Conservation (phyloP, 2,888 invertebrate genomes). For the Germaria angustata region DNA sequence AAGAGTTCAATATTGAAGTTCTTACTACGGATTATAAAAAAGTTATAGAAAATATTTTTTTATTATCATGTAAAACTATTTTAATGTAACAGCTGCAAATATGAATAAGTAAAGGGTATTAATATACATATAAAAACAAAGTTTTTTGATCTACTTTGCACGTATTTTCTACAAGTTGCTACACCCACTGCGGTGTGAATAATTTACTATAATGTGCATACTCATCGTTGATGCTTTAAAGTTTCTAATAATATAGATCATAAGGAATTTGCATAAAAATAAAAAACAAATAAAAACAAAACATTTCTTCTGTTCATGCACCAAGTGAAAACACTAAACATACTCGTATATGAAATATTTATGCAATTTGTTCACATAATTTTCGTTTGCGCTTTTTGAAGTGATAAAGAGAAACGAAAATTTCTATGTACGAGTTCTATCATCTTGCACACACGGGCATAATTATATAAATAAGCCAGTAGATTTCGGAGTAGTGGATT, state of each 20-base stretch:
- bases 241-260: not conserved
- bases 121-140: slow-evolving; percentile 27
- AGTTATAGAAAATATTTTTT: not conserved
- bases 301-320: not conserved
- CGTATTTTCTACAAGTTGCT: not conserved
- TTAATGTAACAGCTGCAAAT: slow-evolving; percentile 50
- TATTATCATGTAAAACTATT: slow-evolving; percentile 19
- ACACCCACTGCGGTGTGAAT: not conserved
- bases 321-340: not conserved
- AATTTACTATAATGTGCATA: slow-evolving; percentile 20
- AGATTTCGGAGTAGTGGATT: too few relatives aligned
- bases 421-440: not conserved
- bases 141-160: not conserved
- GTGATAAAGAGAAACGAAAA: not conserved
- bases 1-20: too few relatives aligned
- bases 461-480: not conserved
- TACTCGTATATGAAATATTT: not conserved
- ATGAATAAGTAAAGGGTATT: slow-evolving; percentile 35
- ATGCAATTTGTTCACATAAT: not conserved
- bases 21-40: not conserved
- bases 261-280: not conserved
- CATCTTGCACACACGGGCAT: not conserved
- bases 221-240: slow-evolving; percentile 25
- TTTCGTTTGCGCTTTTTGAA: not conserved
- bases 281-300: not conserved